Evolutionary conservation across 1,140 invertebrate genomes (phyloP), one percentile per base, ranked within the genome.

Genomic region (Acromyrmex heyeri): DNA sequence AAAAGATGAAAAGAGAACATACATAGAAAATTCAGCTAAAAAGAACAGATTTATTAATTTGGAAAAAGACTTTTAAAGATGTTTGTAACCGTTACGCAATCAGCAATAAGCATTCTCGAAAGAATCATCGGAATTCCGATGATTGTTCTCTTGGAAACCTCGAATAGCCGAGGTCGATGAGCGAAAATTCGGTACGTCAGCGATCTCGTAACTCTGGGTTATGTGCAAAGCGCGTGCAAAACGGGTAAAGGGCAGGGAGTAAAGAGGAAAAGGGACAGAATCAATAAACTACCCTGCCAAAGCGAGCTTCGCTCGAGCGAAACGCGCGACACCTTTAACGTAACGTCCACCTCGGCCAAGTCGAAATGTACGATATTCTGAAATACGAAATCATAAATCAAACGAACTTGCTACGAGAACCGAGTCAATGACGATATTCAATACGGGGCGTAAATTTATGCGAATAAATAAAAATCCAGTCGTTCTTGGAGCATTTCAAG

Each of bases 371-470:
- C 38, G 77, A 81, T 83, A 73, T 75, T 83, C 38, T 50, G 14
- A 83, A 61, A 83, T 44, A 38, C 55, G 34, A 72, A 61, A 75
- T 75, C 69, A 83, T 83, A 73, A 83, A 83, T 83, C 79, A 75
- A 83, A 48, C 24, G 34, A 24, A 18, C 14, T 21, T 69, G 55
- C 24, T 16, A n/a, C 21, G 64, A 57, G 12, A 57, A 48, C 38
- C 21, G 50, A 57, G 3, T 73, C 67, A 73, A 64, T 34, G 55
- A 38, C 38, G 69, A 24, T 24, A 73, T 61, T 61, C 44, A 59
- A 61, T 27, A n/a, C 18, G 24, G 24, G 7, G 27, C 14, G 18
- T 59, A 48, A 16, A 82, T 75, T 34, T 61, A 30, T 38, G n/a
- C 14, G 38, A 50, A 75, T 61, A 61, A 75, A 75, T 83, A 48